Conservation (phyloP, 2,113 vertebrate genomes). For the Bos javanicus region DNA sequence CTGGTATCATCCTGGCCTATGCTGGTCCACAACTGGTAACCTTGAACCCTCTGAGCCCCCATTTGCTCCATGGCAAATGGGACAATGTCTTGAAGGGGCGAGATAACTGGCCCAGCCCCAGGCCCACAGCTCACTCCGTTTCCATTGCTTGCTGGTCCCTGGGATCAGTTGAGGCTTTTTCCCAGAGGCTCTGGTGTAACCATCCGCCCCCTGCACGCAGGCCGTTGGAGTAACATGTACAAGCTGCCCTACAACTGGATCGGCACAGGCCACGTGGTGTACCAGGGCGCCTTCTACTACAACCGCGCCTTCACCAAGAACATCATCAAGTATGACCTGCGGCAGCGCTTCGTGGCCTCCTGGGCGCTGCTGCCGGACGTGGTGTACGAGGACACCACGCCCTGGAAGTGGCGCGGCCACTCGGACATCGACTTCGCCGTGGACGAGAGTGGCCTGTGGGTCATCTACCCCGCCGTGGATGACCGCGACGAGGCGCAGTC, state of each 20-base stretch:
- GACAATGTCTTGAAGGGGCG: background rate
- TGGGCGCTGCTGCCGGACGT: slow-evolving; percentile 94
- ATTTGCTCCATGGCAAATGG: background rate
- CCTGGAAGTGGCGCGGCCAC: slow-evolving; percentile 98
- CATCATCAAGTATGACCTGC: slow-evolving; percentile 97
- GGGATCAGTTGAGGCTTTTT: background rate
- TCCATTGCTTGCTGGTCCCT: background rate
- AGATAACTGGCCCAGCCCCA: background rate
- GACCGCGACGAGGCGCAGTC: slow-evolving; percentile 91
- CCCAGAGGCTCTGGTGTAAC: background rate
- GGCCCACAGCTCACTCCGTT: background rate
- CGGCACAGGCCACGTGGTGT: slow-evolving; percentile 96
- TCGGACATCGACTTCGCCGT: slow-evolving; percentile 97
- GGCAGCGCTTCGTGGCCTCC: slow-evolving; percentile 91
- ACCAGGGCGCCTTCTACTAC: slow-evolving; percentile 95
- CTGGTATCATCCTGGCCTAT: background rate
- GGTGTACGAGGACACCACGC: slow-evolving; percentile 93
- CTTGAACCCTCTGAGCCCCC: background rate
- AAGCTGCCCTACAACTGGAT: slow-evolving; percentile 99
- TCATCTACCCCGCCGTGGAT: slow-evolving; percentile 93
- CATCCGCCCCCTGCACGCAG: slow-evolving; percentile 36
- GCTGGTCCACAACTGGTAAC: background rate
- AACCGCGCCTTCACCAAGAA: slow-evolving; percentile 98
- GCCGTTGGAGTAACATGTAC: slow-evolving; percentile 98
- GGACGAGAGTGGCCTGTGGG: slow-evolving; percentile 98